Percentiles rank a stretch among this genome's conserved stretches.
Evolutionary conservation across 2,113 vertebrate genomes (phyloP).

Genomic region (Odontophorus gujanensis): DNA sequence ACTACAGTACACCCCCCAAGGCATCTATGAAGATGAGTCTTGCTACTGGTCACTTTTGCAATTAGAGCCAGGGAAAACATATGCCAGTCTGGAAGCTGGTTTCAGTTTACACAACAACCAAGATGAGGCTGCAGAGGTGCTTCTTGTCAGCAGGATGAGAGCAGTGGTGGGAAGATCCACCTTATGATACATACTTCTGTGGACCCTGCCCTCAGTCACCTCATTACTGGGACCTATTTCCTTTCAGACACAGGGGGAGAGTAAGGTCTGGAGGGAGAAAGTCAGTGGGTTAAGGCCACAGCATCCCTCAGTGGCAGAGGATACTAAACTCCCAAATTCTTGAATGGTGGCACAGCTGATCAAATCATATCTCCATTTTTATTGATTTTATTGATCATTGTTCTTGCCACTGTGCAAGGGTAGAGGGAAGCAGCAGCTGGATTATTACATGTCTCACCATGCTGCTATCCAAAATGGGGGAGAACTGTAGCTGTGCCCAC

Average conservation of each 20-base stretch:
- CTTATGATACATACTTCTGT: not conserved
- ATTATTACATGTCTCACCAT: not conserved
- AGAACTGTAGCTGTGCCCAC: not conserved
- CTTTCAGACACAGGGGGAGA: not conserved
- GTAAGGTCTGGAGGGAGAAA: not conserved
- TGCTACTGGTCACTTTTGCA: not conserved
- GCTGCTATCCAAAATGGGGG: not conserved
- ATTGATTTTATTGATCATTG: not conserved
- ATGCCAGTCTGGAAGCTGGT: not conserved
- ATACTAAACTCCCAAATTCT: not conserved
- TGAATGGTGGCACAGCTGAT: not conserved
- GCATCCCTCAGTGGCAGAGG: not conserved
- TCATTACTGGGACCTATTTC: not conserved
- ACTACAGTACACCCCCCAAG: not conserved
- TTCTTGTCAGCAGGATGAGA: not conserved
- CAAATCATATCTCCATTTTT: not conserved
- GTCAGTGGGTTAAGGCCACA: not conserved
- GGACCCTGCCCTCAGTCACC: not conserved
- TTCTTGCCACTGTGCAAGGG: fast-evolving
- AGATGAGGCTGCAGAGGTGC: not conserved
- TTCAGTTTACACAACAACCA: not conserved
- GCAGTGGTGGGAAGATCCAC: not conserved
- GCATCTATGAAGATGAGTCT: not conserved
- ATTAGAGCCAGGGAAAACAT: not conserved
- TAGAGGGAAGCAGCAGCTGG: not conserved